Evolutionary conservation across 2,888 invertebrate species (phyloP), one percentile per base, ranked within the genome.

Genomic region (Torymus auratus): DNA sequence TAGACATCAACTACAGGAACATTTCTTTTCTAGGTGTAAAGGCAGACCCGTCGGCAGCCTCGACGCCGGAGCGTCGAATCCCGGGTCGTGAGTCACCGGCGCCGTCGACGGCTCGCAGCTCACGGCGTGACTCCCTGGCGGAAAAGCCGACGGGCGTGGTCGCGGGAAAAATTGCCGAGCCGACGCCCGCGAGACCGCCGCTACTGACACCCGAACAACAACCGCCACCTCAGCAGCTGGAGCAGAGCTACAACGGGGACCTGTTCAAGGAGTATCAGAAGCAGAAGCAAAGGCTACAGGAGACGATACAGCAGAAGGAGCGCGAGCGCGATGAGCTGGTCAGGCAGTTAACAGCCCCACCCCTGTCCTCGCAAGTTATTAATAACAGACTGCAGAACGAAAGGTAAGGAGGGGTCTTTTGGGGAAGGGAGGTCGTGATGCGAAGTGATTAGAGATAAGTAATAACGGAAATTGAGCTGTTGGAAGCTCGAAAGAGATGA

Each of bases 231-330:
- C 68, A 56, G 13, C 85, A 83, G 87, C 86, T 92, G 69, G 92
- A 93, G 80, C 92, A 92, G 75, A 92, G 92, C 82, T 93, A 91
- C 86, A 92, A 92, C 87, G 93, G 95, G 68, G 96, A 96, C 87
- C 91, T 96, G 79, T 93, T 96, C 86, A 95, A 95, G 87, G 96
- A 96, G 88, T 96, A 95, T 88, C 96, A 96, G 89, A 94, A 94
- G 84, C 95, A 95, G 86, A 95, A 95, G 87, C 95, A 95, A 89
- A 93, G 94, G 83, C 88, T 93, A 78, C 93, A 94, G 86, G 93
- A 94, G 84, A 92, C 93, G 53, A 88, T 94, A 83, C 92, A 92
- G 50, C 87, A 92, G 60, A 91, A 92, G 83, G 93, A 93, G 84
- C 90, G 90, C 79, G 92, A 93, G 85, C 87, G 93, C 74, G 93